These are phyloP conservation scores for Trichonephila clavipes DNA, from an alignment of 1,140 invertebrate species.

Conservation along the genomic window DNA sequence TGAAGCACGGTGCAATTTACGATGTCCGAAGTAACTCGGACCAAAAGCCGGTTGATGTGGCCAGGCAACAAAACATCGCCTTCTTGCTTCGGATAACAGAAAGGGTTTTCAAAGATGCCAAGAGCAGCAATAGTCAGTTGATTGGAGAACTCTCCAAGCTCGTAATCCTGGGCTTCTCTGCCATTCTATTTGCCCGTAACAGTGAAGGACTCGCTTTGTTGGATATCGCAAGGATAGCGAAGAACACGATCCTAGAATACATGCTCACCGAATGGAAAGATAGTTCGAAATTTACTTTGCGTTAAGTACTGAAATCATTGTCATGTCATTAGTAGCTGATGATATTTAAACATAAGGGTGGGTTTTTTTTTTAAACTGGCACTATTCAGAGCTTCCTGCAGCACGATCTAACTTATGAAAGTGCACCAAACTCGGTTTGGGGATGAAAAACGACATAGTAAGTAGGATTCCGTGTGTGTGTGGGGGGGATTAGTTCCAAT, in stretches of 20 bases:
- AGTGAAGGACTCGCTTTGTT: neutral
- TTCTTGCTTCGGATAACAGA: neutral
- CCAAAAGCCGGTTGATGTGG: neutral
- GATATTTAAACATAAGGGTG: no score
- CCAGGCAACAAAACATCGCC: neutral
- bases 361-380: no score
- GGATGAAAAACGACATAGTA: no score
- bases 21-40: neutral
- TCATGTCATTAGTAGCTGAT: no score
- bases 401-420: no score
- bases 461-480: no score
- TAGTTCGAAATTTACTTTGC: no score
- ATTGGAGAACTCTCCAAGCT: neutral
- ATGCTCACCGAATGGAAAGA: neutral
- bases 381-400: no score
- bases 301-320: no score
- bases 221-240: neutral
- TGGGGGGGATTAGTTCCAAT: no score
- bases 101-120: neutral
- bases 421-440: no score
- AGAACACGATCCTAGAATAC: neutral
- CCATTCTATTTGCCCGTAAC: neutral
- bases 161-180: neutral
- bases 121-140: neutral
- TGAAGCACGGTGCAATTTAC: slow-evolving; percentile 8